These are phyloP conservation scores for Lota lota DNA, from an alignment of 2,113 vertebrate species.

Conservation along the genomic window DNA sequence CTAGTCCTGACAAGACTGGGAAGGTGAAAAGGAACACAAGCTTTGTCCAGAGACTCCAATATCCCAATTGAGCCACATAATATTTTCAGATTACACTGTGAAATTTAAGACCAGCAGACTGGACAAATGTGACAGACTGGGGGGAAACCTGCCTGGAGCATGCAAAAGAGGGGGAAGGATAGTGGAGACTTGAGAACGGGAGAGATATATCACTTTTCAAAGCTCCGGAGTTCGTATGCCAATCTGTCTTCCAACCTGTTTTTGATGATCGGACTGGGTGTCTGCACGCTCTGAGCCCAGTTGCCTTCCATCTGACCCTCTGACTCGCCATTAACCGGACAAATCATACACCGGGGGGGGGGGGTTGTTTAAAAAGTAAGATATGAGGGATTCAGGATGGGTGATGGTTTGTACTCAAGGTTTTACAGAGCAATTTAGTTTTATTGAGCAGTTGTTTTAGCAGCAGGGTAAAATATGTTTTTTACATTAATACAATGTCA, in stretches of 20 bases:
- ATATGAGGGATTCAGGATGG: constrained; percentile 29
- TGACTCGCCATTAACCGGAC: constrained; percentile 49
- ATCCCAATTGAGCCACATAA: constrained; percentile 12
- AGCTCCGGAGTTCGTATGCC: constrained; percentile 3
- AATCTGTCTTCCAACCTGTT: constrained; percentile 45
- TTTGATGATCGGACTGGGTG: background rate
- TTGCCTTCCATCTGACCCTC: constrained; percentile 41
- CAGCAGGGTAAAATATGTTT: too few species aligned
- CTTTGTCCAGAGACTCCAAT: constrained; percentile 13
- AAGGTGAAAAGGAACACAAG: background rate
- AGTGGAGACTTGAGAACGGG: constrained; percentile 41
- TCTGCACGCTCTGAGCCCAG: constrained; percentile 19
- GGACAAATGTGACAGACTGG: constrained; percentile 30
- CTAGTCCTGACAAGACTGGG: constrained; percentile 10
- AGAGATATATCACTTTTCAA: constrained; percentile 60
- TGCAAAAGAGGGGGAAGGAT: constrained; percentile 34
- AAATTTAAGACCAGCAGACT: constrained; percentile 16
- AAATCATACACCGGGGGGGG: constrained; percentile 47
- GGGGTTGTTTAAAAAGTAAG: constrained; percentile 56
- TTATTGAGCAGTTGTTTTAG: too few species aligned
- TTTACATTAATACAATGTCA: too few species aligned
- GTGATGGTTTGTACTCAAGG: constrained; percentile 1
- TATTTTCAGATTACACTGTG: constrained; percentile 24
- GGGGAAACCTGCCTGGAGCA: constrained; percentile 50
- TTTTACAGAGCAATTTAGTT: constrained; percentile 19